Conservation (phyloP, 2,888 invertebrate genomes). For the Diplolepis rosae region DNA sequence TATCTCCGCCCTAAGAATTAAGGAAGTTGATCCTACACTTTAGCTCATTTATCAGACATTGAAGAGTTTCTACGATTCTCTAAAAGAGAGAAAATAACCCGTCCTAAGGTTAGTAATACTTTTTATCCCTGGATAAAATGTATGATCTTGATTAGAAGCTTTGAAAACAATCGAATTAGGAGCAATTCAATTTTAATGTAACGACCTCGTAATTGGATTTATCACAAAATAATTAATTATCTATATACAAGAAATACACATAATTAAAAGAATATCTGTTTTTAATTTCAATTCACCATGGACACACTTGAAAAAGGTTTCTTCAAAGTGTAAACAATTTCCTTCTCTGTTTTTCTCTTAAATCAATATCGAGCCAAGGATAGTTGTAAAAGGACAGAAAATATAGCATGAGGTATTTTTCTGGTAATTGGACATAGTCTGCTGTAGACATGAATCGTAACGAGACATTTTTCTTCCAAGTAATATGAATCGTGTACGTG, state of each 20-base stretch:
- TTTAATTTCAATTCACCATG: too few relatives aligned
- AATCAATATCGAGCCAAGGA: not conserved
- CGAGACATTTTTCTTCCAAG: not conserved
- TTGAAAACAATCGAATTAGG: not conserved
- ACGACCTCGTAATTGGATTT: too few relatives aligned
- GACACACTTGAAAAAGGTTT: too few relatives aligned
- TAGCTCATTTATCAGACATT: not conserved
- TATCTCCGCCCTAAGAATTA: not conserved
- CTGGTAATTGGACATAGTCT: not conserved
- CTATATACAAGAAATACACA: too few relatives aligned
- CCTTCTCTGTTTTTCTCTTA: too few relatives aligned
- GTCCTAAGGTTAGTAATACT: not conserved
- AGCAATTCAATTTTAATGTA: not conserved
- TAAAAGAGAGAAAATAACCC: conserved; percentile 7
- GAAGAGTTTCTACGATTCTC: not conserved
- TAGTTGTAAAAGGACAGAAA: not conserved
- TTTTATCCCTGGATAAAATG: not conserved
- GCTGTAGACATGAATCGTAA: not conserved
- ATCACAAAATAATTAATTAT: too few relatives aligned
- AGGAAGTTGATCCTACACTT: not conserved
- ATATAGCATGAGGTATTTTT: not conserved
- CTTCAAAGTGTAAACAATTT: too few relatives aligned
- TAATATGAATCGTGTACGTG: not conserved
- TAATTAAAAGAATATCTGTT: too few relatives aligned
- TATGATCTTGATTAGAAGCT: not conserved